These are phyloP conservation scores for Dallia pectoralis DNA, from an alignment of 2,797 vertebrate genomes.

Conservation along the genomic window DNA sequence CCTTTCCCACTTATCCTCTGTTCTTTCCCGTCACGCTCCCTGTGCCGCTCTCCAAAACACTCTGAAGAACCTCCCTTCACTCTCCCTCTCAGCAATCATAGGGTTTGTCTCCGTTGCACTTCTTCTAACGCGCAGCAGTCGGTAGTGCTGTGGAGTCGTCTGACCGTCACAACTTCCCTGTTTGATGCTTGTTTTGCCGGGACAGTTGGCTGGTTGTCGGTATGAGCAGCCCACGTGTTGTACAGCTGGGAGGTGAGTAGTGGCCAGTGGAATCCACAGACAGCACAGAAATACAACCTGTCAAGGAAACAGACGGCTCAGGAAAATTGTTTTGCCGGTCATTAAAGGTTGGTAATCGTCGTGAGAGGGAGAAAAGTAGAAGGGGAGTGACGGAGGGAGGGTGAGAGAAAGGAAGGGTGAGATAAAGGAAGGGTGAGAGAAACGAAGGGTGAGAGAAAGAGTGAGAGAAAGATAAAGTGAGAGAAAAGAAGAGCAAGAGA, in stretches of 20 bases:
- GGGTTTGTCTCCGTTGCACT: not conserved
- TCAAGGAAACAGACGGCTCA: constrained; percentile 39
- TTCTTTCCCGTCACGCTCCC: not conserved
- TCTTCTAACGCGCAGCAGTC: constrained; percentile 16
- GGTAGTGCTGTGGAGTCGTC: constrained; percentile 13
- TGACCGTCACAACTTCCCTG: not conserved
- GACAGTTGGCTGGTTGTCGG: not conserved
- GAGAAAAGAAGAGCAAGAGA: too few species aligned
- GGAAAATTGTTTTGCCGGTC: constrained; percentile 11
- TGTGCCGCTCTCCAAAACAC: constrained; percentile 22
- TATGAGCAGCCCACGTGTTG: not conserved
- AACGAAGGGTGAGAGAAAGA: too few species aligned
- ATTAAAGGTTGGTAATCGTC: constrained; percentile 30
- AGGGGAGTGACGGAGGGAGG: not conserved
- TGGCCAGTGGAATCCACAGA: constrained; percentile 9
- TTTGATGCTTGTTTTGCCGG: constrained; percentile 1
- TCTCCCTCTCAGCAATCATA: not conserved
- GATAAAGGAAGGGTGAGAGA: not conserved
- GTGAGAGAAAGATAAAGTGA: constrained; percentile 8
- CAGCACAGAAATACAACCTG: constrained; percentile 23
- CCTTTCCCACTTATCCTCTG: not conserved
- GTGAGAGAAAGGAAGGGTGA: too few species aligned
- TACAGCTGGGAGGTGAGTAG: constrained; percentile 9
- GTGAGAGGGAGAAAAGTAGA: too few species aligned
- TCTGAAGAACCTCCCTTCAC: not conserved